These are phyloP conservation scores for Argyrosomus regius DNA, from an alignment of 2,797 vertebrate species.

Conservation along the genomic window DNA sequence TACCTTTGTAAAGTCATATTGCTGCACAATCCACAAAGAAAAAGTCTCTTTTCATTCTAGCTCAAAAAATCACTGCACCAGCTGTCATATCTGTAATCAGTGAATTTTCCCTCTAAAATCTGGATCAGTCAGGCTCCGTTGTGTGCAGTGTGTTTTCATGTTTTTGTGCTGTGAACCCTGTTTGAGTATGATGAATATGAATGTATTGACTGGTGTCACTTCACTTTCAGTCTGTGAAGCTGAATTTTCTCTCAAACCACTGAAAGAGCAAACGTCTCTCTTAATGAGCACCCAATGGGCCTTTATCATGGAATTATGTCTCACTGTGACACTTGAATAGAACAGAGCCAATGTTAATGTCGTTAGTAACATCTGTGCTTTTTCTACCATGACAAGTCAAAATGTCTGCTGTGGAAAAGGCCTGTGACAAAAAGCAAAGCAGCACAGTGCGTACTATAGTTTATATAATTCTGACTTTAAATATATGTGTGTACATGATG, in stretches of 20 bases:
- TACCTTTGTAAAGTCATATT: too few relatives aligned
- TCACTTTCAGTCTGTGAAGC: background rate
- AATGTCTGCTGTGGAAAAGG: background rate
- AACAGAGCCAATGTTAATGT: background rate
- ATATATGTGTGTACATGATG: slow-evolving; percentile 23
- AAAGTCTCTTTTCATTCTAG: too few relatives aligned
- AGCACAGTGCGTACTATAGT: background rate
- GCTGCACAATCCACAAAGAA: too few relatives aligned
- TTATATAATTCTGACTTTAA: slow-evolving; percentile 15
- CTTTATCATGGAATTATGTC: background rate
- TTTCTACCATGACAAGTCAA: background rate
- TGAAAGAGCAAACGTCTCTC: background rate
- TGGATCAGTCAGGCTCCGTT: too few relatives aligned
- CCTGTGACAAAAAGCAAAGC: background rate
- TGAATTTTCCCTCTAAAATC: too few relatives aligned
- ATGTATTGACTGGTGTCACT: too few relatives aligned
- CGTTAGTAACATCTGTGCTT: background rate
- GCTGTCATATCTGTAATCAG: too few relatives aligned
- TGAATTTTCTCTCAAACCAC: background rate
- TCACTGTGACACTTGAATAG: background rate
- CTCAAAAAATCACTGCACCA: too few relatives aligned
- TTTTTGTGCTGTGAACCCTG: background rate
- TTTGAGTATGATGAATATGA: background rate
- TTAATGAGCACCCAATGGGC: background rate
- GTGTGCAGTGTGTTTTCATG: too few relatives aligned